These are phyloP conservation scores for Aplysia californica DNA, from an alignment of 1,140 invertebrate genomes.

Conservation along the genomic window DNA sequence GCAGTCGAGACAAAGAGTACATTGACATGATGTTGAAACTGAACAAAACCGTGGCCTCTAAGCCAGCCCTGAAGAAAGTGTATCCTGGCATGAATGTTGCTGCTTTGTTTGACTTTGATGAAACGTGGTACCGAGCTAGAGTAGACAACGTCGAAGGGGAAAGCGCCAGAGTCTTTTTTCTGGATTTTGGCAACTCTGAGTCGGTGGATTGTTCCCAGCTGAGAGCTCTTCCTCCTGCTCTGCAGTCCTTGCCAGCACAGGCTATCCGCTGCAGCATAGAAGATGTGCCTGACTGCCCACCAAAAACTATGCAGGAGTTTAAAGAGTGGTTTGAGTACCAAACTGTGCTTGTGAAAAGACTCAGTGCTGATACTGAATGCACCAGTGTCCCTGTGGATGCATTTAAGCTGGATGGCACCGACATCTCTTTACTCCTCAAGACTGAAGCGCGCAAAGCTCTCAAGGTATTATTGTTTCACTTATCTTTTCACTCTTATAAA, in stretches of 20 bases:
- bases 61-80: background rate
- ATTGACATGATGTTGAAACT: background rate
- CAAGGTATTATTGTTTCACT: background rate
- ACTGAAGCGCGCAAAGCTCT: background rate
- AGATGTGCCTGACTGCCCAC: background rate
- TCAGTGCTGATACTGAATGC: background rate
- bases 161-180: background rate
- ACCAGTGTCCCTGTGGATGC: background rate
- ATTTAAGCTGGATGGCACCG: background rate
- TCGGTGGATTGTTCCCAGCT: background rate
- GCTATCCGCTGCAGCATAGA: background rate
- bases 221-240: background rate
- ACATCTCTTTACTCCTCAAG: background rate
- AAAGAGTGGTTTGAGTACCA: background rate
- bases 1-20: background rate
- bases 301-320: background rate
- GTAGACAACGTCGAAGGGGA: background rate
- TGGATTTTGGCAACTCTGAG: background rate
- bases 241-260: background rate
- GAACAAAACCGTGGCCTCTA: background rate
- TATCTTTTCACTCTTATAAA: background rate
- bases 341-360: background rate
- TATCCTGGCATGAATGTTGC: background rate
- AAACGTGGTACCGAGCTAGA: background rate
- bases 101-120: background rate